Percentiles rank a stretch among this genome's conserved stretches.
Conservation (phyloP, 2,113 vertebrate genomes). For the Ctenodactylus gundi region DNA sequence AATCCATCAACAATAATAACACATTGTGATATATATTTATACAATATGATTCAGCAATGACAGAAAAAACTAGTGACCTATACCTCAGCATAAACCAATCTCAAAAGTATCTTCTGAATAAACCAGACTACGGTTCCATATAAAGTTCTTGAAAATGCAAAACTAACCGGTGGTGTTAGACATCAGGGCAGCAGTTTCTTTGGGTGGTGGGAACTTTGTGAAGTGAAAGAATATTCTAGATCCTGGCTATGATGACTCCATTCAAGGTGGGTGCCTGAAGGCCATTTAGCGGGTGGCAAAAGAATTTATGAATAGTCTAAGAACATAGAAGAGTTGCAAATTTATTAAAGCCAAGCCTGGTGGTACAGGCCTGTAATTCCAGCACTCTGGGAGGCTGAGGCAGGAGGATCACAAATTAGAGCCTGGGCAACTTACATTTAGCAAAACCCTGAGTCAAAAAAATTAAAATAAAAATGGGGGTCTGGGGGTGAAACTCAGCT, state of each 20-base stretch:
- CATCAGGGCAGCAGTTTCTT: background rate
- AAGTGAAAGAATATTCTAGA: background rate
- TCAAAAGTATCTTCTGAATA: background rate
- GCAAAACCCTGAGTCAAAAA: no score
- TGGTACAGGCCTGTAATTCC: no score
- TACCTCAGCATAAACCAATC: background rate
- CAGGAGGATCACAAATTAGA: no score
- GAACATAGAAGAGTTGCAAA: no score
- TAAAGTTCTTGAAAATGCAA: conserved; percentile 7
- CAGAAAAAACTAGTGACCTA: background rate
- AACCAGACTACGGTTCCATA: background rate
- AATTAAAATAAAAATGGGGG: background rate
- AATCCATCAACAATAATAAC: background rate
- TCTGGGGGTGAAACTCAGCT: no score
- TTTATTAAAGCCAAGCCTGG: no score
- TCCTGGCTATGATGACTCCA: background rate
- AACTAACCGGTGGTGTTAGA: background rate
- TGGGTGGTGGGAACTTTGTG: background rate
- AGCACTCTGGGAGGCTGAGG: no score
- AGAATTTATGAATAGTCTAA: no score
- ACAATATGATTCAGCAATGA: background rate
- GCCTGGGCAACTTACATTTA: no score
- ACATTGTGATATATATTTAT: background rate
- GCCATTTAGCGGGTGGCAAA: no score
- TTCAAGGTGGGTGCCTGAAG: no score